Percentiles rank a stretch among this genome's conserved stretches.
Evolutionary conservation across 2,113 vertebrate genomes (phyloP).

Genomic region (Nibea coibor): DNA sequence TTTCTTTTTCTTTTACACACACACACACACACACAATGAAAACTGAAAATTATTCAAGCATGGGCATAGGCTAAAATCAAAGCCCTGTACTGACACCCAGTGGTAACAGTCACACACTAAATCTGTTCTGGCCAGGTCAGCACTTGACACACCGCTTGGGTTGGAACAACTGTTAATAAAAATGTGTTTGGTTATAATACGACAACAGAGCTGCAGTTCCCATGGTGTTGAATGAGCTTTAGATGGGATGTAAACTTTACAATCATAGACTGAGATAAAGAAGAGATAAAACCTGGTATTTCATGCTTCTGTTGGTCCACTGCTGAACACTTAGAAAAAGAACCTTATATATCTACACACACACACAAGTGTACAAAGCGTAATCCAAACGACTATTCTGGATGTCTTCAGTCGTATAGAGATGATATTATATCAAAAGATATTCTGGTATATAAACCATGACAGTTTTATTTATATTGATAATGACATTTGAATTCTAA

Average conservation of each 20-base stretch:
- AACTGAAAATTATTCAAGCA: slow-evolving; percentile 8
- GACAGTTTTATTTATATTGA: neutral
- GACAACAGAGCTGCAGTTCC: neutral
- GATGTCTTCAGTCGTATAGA: neutral
- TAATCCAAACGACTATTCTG: neutral
- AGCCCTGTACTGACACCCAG: slow-evolving; percentile 72
- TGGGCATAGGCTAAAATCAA: neutral
- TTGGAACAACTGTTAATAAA: neutral
- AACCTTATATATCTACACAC: neutral
- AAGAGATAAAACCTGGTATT: slow-evolving; percentile 1
- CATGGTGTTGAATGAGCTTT: neutral
- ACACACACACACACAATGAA: neutral
- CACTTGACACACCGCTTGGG: neutral
- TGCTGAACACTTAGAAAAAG: neutral
- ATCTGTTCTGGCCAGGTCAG: slow-evolving; percentile 7
- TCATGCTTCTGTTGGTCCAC: neutral
- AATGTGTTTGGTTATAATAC: neutral
- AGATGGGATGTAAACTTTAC: slow-evolving; percentile 5
- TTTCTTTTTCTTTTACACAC: neutral
- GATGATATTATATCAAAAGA: neutral
- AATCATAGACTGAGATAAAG: slow-evolving; percentile 5
- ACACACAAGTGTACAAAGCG: neutral
- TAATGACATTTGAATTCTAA: no score
- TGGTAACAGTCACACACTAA: slow-evolving; percentile 47
- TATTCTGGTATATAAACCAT: neutral